A percentile compares a stretch with the other conserved stretches of the same genome.
Evolutionary conservation across 2,888 invertebrate genomes (phyloP).

Genomic region (Frankliniella intonsa): DNA sequence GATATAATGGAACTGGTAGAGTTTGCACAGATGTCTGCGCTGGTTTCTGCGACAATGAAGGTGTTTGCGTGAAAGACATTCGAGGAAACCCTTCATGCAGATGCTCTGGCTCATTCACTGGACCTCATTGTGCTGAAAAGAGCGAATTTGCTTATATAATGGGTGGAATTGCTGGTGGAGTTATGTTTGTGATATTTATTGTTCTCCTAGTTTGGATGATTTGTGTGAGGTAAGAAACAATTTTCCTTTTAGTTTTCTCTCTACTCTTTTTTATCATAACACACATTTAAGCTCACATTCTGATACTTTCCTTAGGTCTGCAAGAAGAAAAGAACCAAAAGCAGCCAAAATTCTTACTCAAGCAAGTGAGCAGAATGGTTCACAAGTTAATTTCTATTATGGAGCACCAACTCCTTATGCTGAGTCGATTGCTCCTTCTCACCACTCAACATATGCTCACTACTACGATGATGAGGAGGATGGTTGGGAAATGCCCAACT

Average conservation of each 20-base stretch:
- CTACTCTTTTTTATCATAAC: slow-evolving; percentile 20
- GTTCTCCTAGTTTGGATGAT: slow-evolving; percentile 96
- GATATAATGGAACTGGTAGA: slow-evolving; percentile 83
- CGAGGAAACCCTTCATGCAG: slow-evolving; percentile 81
- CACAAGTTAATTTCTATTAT: slow-evolving; percentile 94
- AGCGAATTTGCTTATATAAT: slow-evolving; percentile 95
- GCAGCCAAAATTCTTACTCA: slow-evolving; percentile 70
- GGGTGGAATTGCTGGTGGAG: slow-evolving; percentile 90
- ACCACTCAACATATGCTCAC: slow-evolving; percentile 92
- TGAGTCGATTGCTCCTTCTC: slow-evolving; percentile 90
- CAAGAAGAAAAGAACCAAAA: slow-evolving; percentile 83
- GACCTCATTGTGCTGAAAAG: slow-evolving; percentile 81
- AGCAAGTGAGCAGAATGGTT: slow-evolving; percentile 85
- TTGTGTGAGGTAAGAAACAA: slow-evolving; percentile 66
- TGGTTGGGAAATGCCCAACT: slow-evolving; percentile 97
- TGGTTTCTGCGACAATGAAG: slow-evolving; percentile 84
- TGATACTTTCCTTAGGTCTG: slow-evolving; percentile 56
- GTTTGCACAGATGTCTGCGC: slow-evolving; percentile 78
- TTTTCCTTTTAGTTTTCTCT: slow-evolving; percentile 17
- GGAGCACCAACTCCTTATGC: slow-evolving; percentile 93
- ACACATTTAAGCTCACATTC: not conserved
- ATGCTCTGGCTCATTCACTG: slow-evolving; percentile 88
- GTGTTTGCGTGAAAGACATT: slow-evolving; percentile 77
- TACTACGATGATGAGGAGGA: slow-evolving; percentile 95
- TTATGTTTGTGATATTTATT: slow-evolving; percentile 86